Evolutionary conservation across 2,888 invertebrate species (phyloP), one percentile per base, ranked within the genome.

Genomic region (Scrobipalpa atriplicella): DNA sequence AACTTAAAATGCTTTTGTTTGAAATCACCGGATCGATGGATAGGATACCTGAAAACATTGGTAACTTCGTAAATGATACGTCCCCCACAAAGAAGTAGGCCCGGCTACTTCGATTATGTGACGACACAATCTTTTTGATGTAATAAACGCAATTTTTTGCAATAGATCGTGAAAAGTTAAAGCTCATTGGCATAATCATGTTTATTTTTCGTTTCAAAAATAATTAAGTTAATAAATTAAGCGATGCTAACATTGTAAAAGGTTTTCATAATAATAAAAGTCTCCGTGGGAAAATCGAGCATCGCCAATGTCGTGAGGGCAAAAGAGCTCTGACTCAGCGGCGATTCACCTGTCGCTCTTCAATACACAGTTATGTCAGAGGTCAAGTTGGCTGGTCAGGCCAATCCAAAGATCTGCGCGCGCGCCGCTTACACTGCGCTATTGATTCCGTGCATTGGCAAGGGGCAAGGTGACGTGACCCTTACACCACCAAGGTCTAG

Each of bases 321-420:
- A 39, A 41, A 64, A 66, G 70, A 69, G 64, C 69, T 71, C 66
- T 77, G 76, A 78, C 68, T 76, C 80, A 78, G 72, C 68, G 69
- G 68, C 72, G 68, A 66, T 69, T 68, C 58, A 47, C 29, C 62
- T 29, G 62, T n/a, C 10, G 36, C 36, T 58, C 38, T 58, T 38
- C 38, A 29, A 47, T n/a, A 29, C 43, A 16, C 38, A 69, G 69
- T 76, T 76, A 73, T 79, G 77, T 80, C 78, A 78, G 75, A 76
- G 82, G 78, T 83, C 79, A 78, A 73, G 64, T 67, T 61, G 63
- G 29, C 29, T 29, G 29, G 29, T 5, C 67, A 38, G 63, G 61
- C 41, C 41, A 41, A 61, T 61, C 11, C 19, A 10, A 61, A 61
- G 41, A n/a, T 0, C 5, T 21, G 54, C 54, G 21, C 54, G 54